Conservation (phyloP, 1,140 invertebrate species). For the Drosophila triauraria region DNA sequence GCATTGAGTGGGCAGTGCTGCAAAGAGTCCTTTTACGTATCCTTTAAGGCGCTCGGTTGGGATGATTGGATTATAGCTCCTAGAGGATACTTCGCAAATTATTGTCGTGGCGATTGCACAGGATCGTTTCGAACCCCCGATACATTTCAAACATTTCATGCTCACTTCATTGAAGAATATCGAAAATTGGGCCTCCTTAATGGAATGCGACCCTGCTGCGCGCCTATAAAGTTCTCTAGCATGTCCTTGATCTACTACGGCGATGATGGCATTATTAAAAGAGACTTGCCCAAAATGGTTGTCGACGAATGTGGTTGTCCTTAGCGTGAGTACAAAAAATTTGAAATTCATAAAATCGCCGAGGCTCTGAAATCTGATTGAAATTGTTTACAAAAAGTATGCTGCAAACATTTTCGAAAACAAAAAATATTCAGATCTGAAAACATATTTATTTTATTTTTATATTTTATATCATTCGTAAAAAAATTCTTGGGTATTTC, state of each 20-base stretch:
- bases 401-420: too few species aligned
- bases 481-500: too few species aligned
- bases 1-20: slow-evolving; percentile 93
- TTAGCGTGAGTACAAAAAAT: slow-evolving; percentile 85
- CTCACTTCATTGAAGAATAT: slow-evolving; percentile 95
- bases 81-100: slow-evolving; percentile 96
- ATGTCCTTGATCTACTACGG: slow-evolving; percentile 98
- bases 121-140: slow-evolving; percentile 91
- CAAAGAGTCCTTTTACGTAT: slow-evolving; percentile 95
- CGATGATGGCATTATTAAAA: slow-evolving; percentile 95
- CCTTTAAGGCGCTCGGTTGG: slow-evolving; percentile 96
- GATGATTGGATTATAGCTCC: slow-evolving; percentile 98
- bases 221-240: slow-evolving; percentile 96
- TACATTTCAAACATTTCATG: slow-evolving; percentile 94
- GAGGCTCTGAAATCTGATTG: not conserved
- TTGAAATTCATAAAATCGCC: not conserved
- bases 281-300: slow-evolving; percentile 97
- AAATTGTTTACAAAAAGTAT: not conserved
- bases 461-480: too few species aligned
- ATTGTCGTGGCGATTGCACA: slow-evolving; percentile 94
- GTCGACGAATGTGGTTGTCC: slow-evolving; percentile 98
- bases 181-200: slow-evolving; percentile 90
- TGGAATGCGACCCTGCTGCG: slow-evolving; percentile 95
- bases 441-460: too few species aligned
- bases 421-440: too few species aligned